Base-by-base conservation (phyloP, 2,113 vertebrate species). In the Lepidothrix coronata region DNA sequence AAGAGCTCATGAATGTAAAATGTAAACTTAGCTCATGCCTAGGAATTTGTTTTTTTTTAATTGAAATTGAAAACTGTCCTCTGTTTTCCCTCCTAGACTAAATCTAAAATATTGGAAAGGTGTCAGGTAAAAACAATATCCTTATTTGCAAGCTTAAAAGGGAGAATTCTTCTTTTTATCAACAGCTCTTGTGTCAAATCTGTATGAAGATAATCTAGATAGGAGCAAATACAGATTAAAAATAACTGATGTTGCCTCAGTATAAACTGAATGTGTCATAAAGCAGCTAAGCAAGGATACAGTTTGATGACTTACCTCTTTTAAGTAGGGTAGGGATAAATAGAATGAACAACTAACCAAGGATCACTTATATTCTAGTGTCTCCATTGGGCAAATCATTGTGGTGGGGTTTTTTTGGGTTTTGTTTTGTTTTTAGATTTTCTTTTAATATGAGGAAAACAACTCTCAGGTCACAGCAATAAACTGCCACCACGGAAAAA, bases 401-500 rank as follows among this genome's bases (percentile, higher is more conserved):
- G 2, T 35, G 27, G 12, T 66, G 27, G 27, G 2, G 2, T 27
- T 62, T 46, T 15, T 12, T 5, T 2, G 7, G 9, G 12, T 5
- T 37, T 28, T 10, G 3, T 49, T 65, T 65, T 49, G 7, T 19
- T 55, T 11, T 48, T 17, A 10, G 39, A 23, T 19, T 35, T 28
- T n/a, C 5, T 39, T 73, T 35, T 31, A 20, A 16, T 39, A 8
- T 30, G 28, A 66, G 24, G 28, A 27, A 90, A 81, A 55, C 7
- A 35, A 11, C 19, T 83, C 6, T 90, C 5, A 5, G 18, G 35
- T 83, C 43, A n/a, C 31, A 71, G 19, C 27, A 75, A n/a, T 15
- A 52, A 68, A n/a, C 49, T 39, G 3, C 7, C 18, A 33, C 30
- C 52, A 12, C 70, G 35, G 54, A 62, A 78, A 52, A 58, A 31